Percentiles rank a stretch among this genome's conserved stretches.
Evolutionary conservation across 2,113 vertebrate species (phyloP).

Genomic region (Heliornis fulica): DNA sequence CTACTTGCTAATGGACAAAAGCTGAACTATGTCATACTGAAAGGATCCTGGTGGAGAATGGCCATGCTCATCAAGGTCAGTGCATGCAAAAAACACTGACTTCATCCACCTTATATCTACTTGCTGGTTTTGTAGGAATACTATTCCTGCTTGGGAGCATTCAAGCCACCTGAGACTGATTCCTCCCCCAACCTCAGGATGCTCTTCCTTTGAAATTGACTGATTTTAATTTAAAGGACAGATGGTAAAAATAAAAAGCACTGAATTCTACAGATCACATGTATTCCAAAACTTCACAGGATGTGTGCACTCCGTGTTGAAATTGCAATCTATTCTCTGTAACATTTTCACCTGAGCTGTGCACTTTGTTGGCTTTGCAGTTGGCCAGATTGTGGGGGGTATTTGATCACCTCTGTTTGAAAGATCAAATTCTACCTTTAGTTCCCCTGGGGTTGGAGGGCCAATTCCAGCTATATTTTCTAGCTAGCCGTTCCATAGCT

Average conservation of each 20-base stretch:
- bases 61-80: neutral
- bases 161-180: neutral
- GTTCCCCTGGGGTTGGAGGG: neutral
- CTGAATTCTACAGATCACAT: neutral
- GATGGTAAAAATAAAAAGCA: neutral
- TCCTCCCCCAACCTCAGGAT: neutral
- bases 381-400: neutral
- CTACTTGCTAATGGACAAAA: neutral
- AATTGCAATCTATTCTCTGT: neutral
- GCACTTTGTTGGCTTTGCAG: neutral
- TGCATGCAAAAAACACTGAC: neutral
- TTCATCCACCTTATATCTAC: neutral
- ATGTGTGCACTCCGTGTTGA: neutral
- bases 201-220: neutral
- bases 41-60: neutral
- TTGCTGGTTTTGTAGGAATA: neutral
- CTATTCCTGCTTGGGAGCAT: neutral
- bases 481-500: neutral
- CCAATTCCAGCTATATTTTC: slow-evolving; percentile 5
- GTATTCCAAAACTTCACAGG: neutral
- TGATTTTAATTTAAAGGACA: neutral
- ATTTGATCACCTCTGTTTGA: neutral
- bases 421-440: neutral
- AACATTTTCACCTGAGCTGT: neutral
- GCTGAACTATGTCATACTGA: neutral